Conservation (phyloP, 2,113 vertebrate species). For the Tursiops truncatus region DNA sequence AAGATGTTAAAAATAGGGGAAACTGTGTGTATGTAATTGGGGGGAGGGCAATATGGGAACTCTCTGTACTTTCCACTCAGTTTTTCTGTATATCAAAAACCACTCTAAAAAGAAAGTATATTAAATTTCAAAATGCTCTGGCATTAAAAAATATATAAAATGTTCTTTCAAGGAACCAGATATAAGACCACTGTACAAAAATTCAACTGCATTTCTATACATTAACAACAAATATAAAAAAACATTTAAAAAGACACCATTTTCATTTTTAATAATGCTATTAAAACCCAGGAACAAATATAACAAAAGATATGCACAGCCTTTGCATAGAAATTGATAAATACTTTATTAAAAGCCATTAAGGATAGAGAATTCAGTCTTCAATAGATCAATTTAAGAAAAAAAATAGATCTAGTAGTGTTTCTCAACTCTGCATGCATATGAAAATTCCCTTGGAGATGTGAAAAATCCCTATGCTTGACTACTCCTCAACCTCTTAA, state of each 20-base stretch:
- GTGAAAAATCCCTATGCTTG: neutral
- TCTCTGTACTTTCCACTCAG: neutral
- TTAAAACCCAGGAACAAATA: neutral
- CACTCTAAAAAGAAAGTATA: neutral
- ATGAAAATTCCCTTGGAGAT: neutral
- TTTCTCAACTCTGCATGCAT: neutral
- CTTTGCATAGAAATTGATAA: neutral
- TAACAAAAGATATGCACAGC: neutral
- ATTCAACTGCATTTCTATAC: neutral
- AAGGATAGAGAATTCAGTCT: neutral
- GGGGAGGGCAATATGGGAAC: neutral
- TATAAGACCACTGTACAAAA: neutral
- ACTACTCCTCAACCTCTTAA: neutral
- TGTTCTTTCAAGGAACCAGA: neutral
- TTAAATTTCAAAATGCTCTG: neutral
- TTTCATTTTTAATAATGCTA: neutral
- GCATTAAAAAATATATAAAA: neutral
- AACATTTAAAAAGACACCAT: neutral
- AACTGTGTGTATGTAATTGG: neutral
- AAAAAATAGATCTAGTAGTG: neutral
- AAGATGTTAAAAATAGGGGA: neutral
- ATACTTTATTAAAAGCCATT: neutral
- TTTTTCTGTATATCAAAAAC: neutral
- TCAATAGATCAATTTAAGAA: neutral
- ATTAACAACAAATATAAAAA: neutral